These are phyloP conservation scores for Agrochola litura DNA, from an alignment of 2,888 invertebrate genomes.

Conservation along the genomic window DNA sequence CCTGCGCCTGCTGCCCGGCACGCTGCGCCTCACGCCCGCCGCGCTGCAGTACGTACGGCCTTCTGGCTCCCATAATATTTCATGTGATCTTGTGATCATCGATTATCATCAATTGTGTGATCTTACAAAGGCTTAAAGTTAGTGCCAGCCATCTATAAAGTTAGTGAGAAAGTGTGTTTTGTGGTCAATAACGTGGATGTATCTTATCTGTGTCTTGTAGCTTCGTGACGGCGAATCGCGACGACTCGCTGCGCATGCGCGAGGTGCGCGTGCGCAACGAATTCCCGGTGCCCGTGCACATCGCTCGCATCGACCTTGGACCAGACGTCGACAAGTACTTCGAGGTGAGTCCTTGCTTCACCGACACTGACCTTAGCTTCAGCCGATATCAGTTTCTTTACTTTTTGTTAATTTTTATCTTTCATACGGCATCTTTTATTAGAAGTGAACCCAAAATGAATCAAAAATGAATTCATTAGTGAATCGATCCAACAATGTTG, in stretches of 20 bases:
- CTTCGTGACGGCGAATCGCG: conserved; percentile 73
- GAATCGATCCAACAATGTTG: too few relatives aligned
- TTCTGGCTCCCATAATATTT: neutral
- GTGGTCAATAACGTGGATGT: neutral
- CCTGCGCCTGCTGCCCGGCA: conserved; percentile 83
- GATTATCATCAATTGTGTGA: neutral
- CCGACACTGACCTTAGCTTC: neutral
- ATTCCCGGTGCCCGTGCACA: conserved; percentile 74
- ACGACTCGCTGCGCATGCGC: conserved; percentile 65
- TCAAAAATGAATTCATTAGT: too few relatives aligned
- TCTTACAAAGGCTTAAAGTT: neutral
- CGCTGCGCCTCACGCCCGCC: conserved; percentile 77
- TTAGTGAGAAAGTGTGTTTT: neutral
- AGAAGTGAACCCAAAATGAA: neutral
- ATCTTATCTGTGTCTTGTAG: conserved; percentile 62
- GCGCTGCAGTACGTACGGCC: conserved; percentile 51
- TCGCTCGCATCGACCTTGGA: conserved; percentile 71
- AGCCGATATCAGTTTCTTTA: neutral
- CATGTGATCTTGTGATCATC: too few relatives aligned
- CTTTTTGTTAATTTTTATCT: neutral
- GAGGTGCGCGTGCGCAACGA: conserved; percentile 79
- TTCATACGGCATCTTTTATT: neutral
- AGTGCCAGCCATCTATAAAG: neutral
- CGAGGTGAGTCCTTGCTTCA: conserved; percentile 70
- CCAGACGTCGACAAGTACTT: conserved; percentile 72